Base-by-base conservation (phyloP, 2,113 vertebrate genomes). In the Danio rerio region DNA sequence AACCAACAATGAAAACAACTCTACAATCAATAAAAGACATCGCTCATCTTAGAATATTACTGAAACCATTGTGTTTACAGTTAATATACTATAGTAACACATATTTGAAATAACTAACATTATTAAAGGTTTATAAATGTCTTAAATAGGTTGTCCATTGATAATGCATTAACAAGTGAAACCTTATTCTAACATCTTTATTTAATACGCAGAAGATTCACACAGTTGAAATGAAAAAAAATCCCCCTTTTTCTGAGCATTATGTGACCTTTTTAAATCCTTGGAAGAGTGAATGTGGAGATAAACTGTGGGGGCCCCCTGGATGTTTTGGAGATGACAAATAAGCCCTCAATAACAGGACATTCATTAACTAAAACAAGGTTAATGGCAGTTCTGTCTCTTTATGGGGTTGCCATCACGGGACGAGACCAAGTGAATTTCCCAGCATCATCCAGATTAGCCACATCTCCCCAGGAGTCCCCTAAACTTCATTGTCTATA, bases 391-490 rank as follows among this genome's bases (percentile, higher is more conserved):
- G 16, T n/a, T 31, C 9, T 10, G 50, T 8, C n/a, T 56, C 15
- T 43, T 7, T 55, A 6, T 73, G 42, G 42, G 73, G 55, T 15
- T 63, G 45, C 58, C 45, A 62, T 63, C 58, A 77, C 0, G 43
- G 45, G 74, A 75, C 58, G 40, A n/a, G 58, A 62, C 43, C 58
- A 50, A 50, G n/a, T 16, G 20, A 77, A 77, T 62, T 77, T 77
- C 58, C 73, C 74, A 77, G 15, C 20, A 47, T 59, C 55, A 47
- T 62, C 56, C 31, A 16, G 12, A 77, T 16, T n/a, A 62, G 58
- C 45, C 56, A 31, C 12, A 61, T 49, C 74, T 63, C 58, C 18
- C 56, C 58, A 63, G 74, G 74, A 77, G 58, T 77, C 58, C 74
- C 74, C 74, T 50, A 31, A 63, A 12, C 58, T 40, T 63, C 18